phyloP scores from a whole-genome alignment of 2,888 invertebrate species.

The Caenorhabditis becei region DNA sequence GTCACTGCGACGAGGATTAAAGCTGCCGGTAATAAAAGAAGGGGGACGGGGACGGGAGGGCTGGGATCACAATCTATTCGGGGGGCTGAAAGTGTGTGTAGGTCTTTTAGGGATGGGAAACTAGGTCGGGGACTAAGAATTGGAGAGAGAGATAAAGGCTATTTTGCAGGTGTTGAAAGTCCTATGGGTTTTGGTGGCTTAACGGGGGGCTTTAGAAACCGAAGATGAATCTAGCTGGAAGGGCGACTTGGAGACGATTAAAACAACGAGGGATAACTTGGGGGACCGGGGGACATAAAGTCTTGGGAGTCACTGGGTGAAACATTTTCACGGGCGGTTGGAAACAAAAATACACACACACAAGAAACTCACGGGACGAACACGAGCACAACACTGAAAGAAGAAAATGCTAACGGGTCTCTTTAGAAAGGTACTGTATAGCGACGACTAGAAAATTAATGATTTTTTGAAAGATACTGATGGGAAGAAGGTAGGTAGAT shows the following conservation, averaged over 20 bases:
- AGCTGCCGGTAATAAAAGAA: slow-evolving; percentile 39
- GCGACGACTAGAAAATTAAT: slow-evolving; percentile 29
- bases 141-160: slow-evolving; percentile 40
- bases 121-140: slow-evolving; percentile 9
- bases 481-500: slow-evolving; percentile 22
- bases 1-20: slow-evolving; percentile 44
- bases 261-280: slow-evolving; percentile 39
- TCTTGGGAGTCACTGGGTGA: slow-evolving; percentile 48
- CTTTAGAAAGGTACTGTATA: slow-evolving; percentile 2
- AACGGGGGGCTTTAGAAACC: slow-evolving; percentile 35
- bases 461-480: slow-evolving; percentile 26
- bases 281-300: not conserved
- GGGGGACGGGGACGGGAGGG: slow-evolving; percentile 10
- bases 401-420: slow-evolving; percentile 49
- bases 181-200: slow-evolving; percentile 58
- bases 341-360: slow-evolving; percentile 29
- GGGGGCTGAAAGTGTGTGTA: slow-evolving; percentile 55
- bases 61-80: slow-evolving; percentile 45
- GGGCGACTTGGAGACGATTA: slow-evolving; percentile 34
- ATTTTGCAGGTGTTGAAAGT: slow-evolving; percentile 62
- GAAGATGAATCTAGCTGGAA: slow-evolving; percentile 28
- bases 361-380: slow-evolving; percentile 47
- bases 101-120: slow-evolving; percentile 6
- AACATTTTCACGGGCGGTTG: slow-evolving; percentile 12
- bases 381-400: slow-evolving; percentile 54